Conservation (phyloP, 2,888 invertebrate species). For the Scotopteryx bipunctaria region DNA sequence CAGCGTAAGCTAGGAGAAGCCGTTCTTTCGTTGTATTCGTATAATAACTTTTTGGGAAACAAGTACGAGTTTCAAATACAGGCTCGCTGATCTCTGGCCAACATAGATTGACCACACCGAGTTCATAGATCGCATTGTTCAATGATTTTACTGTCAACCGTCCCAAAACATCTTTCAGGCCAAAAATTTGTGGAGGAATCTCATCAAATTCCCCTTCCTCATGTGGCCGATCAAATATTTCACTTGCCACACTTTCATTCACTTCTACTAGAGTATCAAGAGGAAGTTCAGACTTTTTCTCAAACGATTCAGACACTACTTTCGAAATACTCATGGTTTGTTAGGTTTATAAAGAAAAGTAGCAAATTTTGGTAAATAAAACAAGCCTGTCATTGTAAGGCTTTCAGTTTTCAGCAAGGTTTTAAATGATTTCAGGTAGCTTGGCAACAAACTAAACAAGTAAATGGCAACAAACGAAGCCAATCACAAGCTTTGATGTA, state of each 20-base stretch:
- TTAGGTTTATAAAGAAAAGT: constrained; percentile 2
- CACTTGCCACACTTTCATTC: constrained; percentile 62
- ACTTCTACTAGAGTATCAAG: constrained; percentile 70
- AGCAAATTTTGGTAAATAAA: constrained; percentile 14
- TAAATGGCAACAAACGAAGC: too few relatives aligned
- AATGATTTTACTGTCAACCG: constrained; percentile 78
- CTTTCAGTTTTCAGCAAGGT: neutral
- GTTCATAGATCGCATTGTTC: constrained; percentile 83
- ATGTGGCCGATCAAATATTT: constrained; percentile 57
- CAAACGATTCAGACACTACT: constrained; percentile 45
- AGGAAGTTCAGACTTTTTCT: constrained; percentile 52
- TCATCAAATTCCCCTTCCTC: constrained; percentile 64
- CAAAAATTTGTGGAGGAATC: constrained; percentile 66
- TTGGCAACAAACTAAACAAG: constrained; percentile 21
- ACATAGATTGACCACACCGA: constrained; percentile 85
- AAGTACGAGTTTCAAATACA: constrained; percentile 81
- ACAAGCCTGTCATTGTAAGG: constrained; percentile 1
- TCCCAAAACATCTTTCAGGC: constrained; percentile 58
- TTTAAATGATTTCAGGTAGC: constrained; percentile 8
- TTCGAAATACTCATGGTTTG: constrained; percentile 44
- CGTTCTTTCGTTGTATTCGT: constrained; percentile 88
- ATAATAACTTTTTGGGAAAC: constrained; percentile 86
- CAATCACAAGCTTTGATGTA: too few relatives aligned
- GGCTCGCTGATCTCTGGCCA: constrained; percentile 85
- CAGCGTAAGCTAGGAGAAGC: constrained; percentile 87